Percentiles rank a stretch among this genome's conserved stretches.
phyloP scores from a whole-genome alignment of 2,888 invertebrate species.

The Onthophagus sagittarius region DNA sequence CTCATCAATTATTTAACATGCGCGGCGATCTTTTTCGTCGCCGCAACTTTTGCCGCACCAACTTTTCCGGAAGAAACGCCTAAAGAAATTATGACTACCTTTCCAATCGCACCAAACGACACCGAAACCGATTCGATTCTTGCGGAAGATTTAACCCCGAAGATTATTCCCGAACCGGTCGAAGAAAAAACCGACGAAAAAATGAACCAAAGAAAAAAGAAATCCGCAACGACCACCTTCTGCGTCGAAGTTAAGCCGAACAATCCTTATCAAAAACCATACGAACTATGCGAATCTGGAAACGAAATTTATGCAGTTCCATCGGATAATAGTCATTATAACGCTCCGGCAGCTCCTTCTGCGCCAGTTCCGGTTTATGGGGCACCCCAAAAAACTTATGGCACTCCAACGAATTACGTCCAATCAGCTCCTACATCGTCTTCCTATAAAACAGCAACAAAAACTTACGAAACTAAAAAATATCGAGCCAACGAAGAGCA shows the following conservation, averaged over 20 bases:
- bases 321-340: constrained; percentile 16
- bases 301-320: constrained; percentile 25
- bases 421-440: neutral
- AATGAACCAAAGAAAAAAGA: constrained; percentile 37
- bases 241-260: constrained; percentile 50
- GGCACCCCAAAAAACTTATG: constrained; percentile 18
- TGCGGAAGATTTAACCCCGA: neutral
- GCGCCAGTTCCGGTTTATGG: constrained; percentile 11
- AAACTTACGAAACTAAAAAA: constrained; percentile 1
- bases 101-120: neutral
- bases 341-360: constrained; percentile 21
- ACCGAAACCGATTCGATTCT: neutral
- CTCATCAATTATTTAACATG: too few relatives aligned
- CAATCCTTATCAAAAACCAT: constrained; percentile 43
- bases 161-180: neutral
- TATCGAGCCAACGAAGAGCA: neutral
- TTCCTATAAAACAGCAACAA: constrained; percentile 5
- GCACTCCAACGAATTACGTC: neutral
- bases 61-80: neutral
- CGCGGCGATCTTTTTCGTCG: too few relatives aligned
- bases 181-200: constrained; percentile 11
- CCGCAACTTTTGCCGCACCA: neutral
- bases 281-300: constrained; percentile 44
- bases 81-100: neutral
- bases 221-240: constrained; percentile 48